Percentiles rank a stretch among this genome's conserved stretches.
These are phyloP conservation scores for Lathamus discolor DNA, from an alignment of 2,113 vertebrate species.

Conservation along the genomic window DNA sequence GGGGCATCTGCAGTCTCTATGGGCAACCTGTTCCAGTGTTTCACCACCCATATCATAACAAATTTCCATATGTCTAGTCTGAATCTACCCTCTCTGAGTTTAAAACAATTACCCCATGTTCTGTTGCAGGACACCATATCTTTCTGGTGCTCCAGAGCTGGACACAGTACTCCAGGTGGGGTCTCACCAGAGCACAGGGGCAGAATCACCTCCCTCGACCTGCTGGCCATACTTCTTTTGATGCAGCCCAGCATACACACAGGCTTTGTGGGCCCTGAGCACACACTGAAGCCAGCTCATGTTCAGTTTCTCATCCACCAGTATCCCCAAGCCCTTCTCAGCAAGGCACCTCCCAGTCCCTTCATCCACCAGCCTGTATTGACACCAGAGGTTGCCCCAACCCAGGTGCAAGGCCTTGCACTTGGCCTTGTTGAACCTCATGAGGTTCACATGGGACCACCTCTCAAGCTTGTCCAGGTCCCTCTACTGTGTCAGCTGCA, in stretches of 20 bases:
- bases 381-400: background rate
- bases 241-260: background rate
- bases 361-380: background rate
- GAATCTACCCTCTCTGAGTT: background rate
- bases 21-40: background rate
- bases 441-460: background rate
- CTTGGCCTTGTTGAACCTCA: background rate
- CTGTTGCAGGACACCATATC: background rate
- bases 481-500: background rate
- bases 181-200: background rate
- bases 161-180: background rate
- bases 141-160: background rate
- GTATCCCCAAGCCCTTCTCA: background rate
- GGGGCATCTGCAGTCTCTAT: background rate
- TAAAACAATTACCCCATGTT: background rate
- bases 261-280: background rate
- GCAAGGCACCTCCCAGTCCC: background rate
- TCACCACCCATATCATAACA: background rate
- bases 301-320: background rate
- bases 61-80: background rate
- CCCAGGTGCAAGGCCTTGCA: background rate
- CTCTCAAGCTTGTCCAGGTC: fast-evolving
- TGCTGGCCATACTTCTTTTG: background rate
- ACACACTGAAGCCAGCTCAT: background rate
- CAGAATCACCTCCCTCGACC: background rate